Evolutionary conservation across 2,888 invertebrate genomes (phyloP).

Genomic region (Nomada lathburiana): DNA sequence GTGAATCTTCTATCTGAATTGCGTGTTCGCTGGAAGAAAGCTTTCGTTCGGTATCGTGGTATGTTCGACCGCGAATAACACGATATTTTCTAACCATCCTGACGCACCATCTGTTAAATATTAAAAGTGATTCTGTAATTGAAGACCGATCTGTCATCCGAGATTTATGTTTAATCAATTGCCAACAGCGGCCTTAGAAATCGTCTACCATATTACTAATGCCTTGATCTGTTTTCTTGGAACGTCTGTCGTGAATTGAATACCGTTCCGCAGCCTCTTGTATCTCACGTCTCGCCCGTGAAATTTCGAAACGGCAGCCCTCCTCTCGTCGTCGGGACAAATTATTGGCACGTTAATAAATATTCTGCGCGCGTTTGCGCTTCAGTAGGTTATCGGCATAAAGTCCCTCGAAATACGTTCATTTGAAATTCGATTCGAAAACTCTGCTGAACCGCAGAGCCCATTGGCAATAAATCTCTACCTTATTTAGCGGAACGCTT

Average conservation of each 20-base stretch:
- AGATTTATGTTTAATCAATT: conserved; percentile 21
- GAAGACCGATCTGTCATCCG: conserved; percentile 27
- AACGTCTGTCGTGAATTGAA: neutral
- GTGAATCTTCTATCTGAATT: conserved; percentile 28
- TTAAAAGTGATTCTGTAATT: conserved; percentile 24
- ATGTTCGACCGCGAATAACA: neutral
- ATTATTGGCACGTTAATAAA: neutral
- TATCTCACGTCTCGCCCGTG: neutral
- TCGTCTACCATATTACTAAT: neutral
- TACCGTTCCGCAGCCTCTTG: neutral
- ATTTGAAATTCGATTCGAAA: too few species aligned
- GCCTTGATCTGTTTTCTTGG: neutral
- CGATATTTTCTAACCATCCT: conserved; percentile 17
- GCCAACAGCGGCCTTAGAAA: neutral
- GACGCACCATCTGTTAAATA: conserved; percentile 26
- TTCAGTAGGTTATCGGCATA: too few species aligned
- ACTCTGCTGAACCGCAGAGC: neutral
- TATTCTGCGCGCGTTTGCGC: neutral
- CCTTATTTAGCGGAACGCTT: neutral
- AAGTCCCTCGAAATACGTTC: too few species aligned
- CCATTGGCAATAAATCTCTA: neutral
- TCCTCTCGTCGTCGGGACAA: neutral
- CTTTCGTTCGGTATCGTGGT: conserved; percentile 28
- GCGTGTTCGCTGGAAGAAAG: conserved; percentile 25
- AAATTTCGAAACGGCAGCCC: too few species aligned